A percentile compares a stretch with the other conserved stretches of the same genome.
Conservation (phyloP, 2,888 invertebrate genomes). For the Lapara coniferarum region DNA sequence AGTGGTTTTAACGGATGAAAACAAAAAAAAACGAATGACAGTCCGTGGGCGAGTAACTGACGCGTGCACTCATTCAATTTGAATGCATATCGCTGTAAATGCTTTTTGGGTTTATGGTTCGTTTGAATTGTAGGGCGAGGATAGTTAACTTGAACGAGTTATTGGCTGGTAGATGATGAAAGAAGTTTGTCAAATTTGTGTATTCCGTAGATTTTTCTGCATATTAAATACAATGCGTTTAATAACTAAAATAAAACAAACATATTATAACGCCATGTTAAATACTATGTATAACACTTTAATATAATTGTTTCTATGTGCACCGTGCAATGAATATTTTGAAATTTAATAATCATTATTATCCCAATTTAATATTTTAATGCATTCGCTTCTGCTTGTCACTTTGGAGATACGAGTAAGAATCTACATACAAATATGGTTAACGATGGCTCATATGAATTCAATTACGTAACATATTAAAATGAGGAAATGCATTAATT, state of each 20-base stretch:
- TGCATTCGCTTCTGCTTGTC: too few relatives aligned
- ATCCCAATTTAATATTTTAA: too few relatives aligned
- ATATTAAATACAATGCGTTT: too few relatives aligned
- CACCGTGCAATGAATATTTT: too few relatives aligned
- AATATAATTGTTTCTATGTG: too few relatives aligned
- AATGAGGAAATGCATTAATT: not conserved
- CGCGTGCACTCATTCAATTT: slow-evolving; percentile 41
- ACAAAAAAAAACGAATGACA: slow-evolving; percentile 35
- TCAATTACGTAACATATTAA: slow-evolving; percentile 1
- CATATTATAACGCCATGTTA: too few relatives aligned
- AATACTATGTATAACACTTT: too few relatives aligned
- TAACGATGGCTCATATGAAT: not conserved
- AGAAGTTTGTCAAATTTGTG: not conserved
- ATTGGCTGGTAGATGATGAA: slow-evolving; percentile 20
- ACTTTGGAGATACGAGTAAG: too few relatives aligned
- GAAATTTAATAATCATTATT: too few relatives aligned
- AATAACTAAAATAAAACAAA: too few relatives aligned
- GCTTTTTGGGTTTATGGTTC: slow-evolving; percentile 34
- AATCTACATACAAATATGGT: too few relatives aligned
- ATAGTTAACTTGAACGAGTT: slow-evolving; percentile 31
- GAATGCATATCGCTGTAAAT: slow-evolving; percentile 40
- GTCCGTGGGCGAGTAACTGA: slow-evolving; percentile 43
- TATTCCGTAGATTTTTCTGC: not conserved
- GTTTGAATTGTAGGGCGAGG: slow-evolving; percentile 33
- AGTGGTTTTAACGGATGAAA: slow-evolving; percentile 17